phyloP scores from a whole-genome alignment of 2,113 vertebrate species.

The Oostethus manadensis region DNA sequence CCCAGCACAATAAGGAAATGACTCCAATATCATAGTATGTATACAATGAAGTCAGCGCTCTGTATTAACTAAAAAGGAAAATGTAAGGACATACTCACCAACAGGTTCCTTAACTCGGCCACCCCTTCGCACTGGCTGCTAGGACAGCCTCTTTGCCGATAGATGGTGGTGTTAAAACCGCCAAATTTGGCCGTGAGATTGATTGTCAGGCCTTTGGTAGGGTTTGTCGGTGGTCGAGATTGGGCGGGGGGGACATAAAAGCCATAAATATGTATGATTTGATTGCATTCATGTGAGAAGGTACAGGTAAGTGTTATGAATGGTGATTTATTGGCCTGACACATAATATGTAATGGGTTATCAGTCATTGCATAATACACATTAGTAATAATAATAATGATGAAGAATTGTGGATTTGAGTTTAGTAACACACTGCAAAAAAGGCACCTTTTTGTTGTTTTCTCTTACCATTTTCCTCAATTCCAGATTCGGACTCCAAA shows the following conservation, averaged over 20 bases:
- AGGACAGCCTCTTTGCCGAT: constrained; percentile 71
- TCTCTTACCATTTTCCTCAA: constrained; percentile 31
- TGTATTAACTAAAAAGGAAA: background rate
- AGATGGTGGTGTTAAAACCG: constrained; percentile 65
- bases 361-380: constrained; percentile 1
- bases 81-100: constrained; percentile 67
- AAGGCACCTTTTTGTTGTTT: background rate
- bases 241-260: constrained; percentile 4
- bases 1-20: too few species aligned
- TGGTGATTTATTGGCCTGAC: constrained; percentile 4
- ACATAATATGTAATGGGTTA: constrained; percentile 1
- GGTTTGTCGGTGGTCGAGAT: too few species aligned
- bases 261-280: background rate
- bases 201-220: constrained; percentile 34
- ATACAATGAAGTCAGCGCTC: too few species aligned
- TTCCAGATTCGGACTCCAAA: constrained; percentile 55
- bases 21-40: too few species aligned
- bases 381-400: background rate
- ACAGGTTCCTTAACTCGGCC: constrained; percentile 72
- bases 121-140: constrained; percentile 85
- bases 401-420: background rate
- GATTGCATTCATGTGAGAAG: background rate
- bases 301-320: background rate
- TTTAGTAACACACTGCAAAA: background rate
- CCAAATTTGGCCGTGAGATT: constrained; percentile 67